Conservation (phyloP, 2,797 vertebrate species). For the Smutsia temminckii region DNA sequence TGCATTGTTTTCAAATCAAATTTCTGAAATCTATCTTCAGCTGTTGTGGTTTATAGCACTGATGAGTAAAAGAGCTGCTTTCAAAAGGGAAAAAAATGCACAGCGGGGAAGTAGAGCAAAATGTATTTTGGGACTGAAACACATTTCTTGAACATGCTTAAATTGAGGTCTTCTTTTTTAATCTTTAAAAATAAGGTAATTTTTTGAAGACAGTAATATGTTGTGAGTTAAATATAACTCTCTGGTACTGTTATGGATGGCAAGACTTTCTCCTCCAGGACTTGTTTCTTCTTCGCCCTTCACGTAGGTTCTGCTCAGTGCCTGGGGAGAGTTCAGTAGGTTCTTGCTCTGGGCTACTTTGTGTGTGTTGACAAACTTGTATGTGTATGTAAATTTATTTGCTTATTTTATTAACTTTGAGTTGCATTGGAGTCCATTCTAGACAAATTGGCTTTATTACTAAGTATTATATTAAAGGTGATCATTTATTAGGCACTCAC, state of each 20-base stretch:
- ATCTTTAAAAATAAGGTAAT: constrained; percentile 42
- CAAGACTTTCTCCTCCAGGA: neutral
- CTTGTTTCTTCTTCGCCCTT: neutral
- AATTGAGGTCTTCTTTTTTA: constrained; percentile 7
- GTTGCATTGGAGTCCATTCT: neutral
- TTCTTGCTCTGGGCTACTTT: neutral
- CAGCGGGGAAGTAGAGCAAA: constrained; percentile 36
- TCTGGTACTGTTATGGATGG: neutral
- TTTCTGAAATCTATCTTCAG: neutral
- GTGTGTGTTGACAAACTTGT: neutral
- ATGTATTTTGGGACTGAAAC: constrained; percentile 49
- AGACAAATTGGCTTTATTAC: neutral
- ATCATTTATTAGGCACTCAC: neutral
- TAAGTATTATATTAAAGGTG: neutral
- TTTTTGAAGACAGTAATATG: constrained; percentile 46
- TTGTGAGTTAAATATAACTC: neutral
- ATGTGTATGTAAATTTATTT: neutral
- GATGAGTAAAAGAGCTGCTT: constrained; percentile 53
- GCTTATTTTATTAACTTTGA: neutral
- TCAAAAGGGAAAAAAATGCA: constrained; percentile 1
- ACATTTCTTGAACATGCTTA: constrained; percentile 45
- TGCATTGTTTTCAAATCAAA: neutral
- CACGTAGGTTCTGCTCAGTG: neutral
- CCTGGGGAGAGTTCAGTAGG: neutral
- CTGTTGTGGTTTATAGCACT: neutral